Evolutionary conservation across 2,888 invertebrate species (phyloP), one percentile per base, ranked within the genome.

Genomic region (Scrobipalpa atriplicella): DNA sequence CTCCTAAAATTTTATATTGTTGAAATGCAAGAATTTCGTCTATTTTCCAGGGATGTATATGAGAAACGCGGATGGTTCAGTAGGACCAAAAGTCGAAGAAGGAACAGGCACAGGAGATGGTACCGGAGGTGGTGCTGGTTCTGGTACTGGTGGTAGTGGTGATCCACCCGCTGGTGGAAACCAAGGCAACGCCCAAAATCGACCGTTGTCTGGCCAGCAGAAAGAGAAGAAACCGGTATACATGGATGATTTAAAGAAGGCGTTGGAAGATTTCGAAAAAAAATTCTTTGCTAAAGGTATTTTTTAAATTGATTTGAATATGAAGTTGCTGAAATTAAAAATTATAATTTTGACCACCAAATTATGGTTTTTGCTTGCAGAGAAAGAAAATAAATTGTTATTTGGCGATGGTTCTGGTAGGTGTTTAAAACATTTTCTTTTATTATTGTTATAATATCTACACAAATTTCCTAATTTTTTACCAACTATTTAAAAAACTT

Each of bases 241-340:
- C 47, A 75, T 82, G 76, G 83, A 84, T 7, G 89, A 90, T 68
- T 76, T 90, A 56, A 75, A 82, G 62, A 79, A 78, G 54, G 83
- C 83, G 1, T 68, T 90, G 1, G 74, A 78, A 1, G 80, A 83
- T 0, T 78, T 84, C 38, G 84, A 82, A 68, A 77, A 71, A 66
- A 64, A 64, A 29, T n/a, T 58, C 38, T 58, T 58, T 29, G 54
- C 21, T 9, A 56, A 56, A 21, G 21, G 54, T 56, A 56, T 21
- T 16, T 16, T 16, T 47, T 2, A 47, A 16, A n/a, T 16, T 47
- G 6, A n/a, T 29, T 29, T 29, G 29, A 29, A 29, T 2, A 29
- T 29, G 2, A 29, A 29, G n/a, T n/a, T n/a, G n/a, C 29, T 29
- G 29, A 5, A 29, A 29, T 29, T 29, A 29, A 3, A 5, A 29